Base-by-base conservation (phyloP, 2,888 invertebrate species). In the Elmis aenea region DNA sequence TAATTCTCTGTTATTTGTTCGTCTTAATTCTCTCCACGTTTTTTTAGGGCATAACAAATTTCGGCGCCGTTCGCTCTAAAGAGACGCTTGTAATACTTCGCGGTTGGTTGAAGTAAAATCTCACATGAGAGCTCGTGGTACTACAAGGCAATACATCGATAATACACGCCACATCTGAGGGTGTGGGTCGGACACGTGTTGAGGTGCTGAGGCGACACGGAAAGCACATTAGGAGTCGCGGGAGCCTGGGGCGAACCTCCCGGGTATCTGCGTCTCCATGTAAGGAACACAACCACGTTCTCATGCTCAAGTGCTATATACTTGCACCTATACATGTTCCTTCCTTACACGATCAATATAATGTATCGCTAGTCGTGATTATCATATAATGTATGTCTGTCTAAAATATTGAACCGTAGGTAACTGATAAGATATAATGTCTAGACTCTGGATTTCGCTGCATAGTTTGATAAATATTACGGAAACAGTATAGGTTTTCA, bases 161-260 rank as follows among this genome's bases (percentile, higher is more conserved):
- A 61, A 61, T 62, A 62, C 62, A 62, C 57, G 59, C 52, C 51
- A 50, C 55, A 50, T 48, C 51, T 46, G 49, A 54, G 50, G 55
- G 48, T 50, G 46, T 51, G 57, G 57, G 56, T 55, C 49, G 58
- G 64, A 68, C 69, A 69, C 68, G 66, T 69, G 69, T 69, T 64
- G 66, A 66, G 66, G 68, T 66, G 62, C 59, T 57, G 57, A 51
- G 61, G 57, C 58, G 64, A 69, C 69, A 69, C 57, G 69, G 59
- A 68, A 68, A 68, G 63, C 65, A 67, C 67, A 68, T 68, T 68
- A 68, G 67, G 58, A 55, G 52, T 53, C 48, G 49, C 44, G 51
- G 54, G 45, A 47, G 48, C 57, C 56, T 51, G 48, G 47, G 54
- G 59, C 53, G 35, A 48, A 51, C 50, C 59, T 56, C 50, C 52